These are phyloP conservation scores for Congeria kusceri DNA, from an alignment of 2,888 invertebrate species.

Conservation along the genomic window DNA sequence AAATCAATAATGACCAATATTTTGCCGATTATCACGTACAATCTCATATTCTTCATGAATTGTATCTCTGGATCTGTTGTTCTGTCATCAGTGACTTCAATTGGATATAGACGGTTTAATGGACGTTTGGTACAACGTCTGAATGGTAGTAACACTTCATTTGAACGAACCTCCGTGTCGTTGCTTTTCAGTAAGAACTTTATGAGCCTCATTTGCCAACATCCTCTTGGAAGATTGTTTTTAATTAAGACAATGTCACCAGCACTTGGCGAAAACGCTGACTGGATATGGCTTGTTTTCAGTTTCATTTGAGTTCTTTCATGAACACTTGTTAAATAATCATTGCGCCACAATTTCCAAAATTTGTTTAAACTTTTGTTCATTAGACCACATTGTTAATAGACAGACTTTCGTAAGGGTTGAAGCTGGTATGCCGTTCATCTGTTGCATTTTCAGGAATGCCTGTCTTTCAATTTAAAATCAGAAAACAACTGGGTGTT, in stretches of 20 bases:
- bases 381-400: slow-evolving; percentile 28
- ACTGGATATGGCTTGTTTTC: neutral
- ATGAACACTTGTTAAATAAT: slow-evolving; percentile 24
- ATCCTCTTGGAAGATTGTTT: slow-evolving; percentile 27
- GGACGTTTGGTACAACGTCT: neutral
- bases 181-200: slow-evolving; percentile 15
- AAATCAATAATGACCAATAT: no score
- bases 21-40: no score
- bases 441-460: no score
- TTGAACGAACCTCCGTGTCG: slow-evolving; percentile 9
- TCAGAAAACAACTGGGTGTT: slow-evolving; percentile 35
- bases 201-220: slow-evolving; percentile 27
- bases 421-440: no score
- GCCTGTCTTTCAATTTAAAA: slow-evolving; percentile 22
- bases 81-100: slow-evolving; percentile 8
- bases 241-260: slow-evolving; percentile 23
- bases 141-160: neutral
- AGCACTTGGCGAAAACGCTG: neutral
- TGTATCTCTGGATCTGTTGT: no score
- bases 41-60: no score
- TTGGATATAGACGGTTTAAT: slow-evolving; percentile 23
- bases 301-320: slow-evolving; percentile 20
- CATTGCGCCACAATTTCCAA: slow-evolving; percentile 38
- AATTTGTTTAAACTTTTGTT: slow-evolving; percentile 23
- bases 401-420: slow-evolving; percentile 9